phyloP scores from a whole-genome alignment of 2,888 invertebrate genomes.

The Auanema freiburgensis region DNA sequence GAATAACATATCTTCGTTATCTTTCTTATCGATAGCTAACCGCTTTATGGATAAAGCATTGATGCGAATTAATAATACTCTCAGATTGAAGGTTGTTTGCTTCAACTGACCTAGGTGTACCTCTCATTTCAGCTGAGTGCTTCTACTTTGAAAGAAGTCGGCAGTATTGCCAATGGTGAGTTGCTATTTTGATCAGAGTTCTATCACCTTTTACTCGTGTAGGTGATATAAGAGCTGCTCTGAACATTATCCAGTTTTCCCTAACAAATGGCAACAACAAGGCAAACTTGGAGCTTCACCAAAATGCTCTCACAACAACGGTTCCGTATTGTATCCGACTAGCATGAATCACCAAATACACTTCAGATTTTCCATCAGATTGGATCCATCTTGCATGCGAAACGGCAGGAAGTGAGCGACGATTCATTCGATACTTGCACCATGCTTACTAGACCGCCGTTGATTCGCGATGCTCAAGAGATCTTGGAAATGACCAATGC shows the following conservation, averaged over 20 bases:
- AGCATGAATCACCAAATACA: no score
- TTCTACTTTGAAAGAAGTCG: background rate
- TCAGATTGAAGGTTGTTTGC: background rate
- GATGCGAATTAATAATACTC: background rate
- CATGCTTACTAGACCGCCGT: no score
- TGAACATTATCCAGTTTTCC: slow-evolving; percentile 17
- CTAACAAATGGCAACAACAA: background rate
- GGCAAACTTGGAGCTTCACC: slow-evolving; percentile 3
- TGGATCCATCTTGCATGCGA: no score
- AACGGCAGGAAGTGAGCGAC: no score
- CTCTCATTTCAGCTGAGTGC: background rate
- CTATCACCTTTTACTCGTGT: no score
- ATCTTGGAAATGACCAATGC: no score
- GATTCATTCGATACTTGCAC: no score
- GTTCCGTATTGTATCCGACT: background rate
- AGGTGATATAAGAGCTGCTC: slow-evolving; percentile 10
- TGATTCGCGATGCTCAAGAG: no score
- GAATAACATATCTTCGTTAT: background rate
- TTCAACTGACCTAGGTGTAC: no score
- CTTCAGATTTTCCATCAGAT: no score
- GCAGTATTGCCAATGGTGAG: background rate
- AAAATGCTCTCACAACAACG: slow-evolving; percentile 6
- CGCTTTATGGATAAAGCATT: slow-evolving; percentile 7
- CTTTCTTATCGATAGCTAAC: background rate
- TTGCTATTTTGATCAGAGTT: background rate